phyloP scores from a whole-genome alignment of 2,888 invertebrate species.

The Lasioglossum villosulum region DNA sequence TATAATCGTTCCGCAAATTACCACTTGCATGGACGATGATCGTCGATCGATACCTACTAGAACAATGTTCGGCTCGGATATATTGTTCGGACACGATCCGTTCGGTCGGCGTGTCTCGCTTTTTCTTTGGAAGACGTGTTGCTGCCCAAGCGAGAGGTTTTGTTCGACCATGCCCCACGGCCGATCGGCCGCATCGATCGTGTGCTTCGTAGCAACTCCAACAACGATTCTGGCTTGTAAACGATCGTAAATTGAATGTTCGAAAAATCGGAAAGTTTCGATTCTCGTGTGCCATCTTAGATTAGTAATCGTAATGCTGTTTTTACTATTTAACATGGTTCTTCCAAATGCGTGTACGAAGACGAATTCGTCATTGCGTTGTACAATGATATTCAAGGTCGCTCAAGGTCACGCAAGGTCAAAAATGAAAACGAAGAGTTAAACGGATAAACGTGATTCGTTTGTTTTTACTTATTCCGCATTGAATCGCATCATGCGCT shows the following conservation, averaged over 20 bases:
- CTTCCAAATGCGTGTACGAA: background rate
- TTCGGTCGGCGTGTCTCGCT: background rate
- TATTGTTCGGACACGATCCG: background rate
- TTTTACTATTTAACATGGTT: too few relatives aligned
- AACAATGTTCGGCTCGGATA: background rate
- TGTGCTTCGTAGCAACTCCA: background rate
- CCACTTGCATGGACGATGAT: slow-evolving; percentile 21
- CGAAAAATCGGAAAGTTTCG: background rate
- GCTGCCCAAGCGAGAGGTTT: background rate
- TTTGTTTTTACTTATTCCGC: background rate
- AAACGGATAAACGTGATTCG: background rate
- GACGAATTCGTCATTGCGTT: background rate
- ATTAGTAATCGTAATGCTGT: background rate
- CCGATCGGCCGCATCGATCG: background rate
- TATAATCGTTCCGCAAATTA: slow-evolving; percentile 50
- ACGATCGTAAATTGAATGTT: background rate
- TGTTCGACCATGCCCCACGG: background rate
- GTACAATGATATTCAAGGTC: background rate
- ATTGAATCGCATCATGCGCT: background rate
- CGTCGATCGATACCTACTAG: slow-evolving; percentile 11
- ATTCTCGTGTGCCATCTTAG: background rate
- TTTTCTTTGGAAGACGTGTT: background rate
- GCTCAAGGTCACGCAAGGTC: background rate
- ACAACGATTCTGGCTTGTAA: background rate
- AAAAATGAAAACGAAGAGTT: background rate